phyloP scores from a whole-genome alignment of 1,140 invertebrate species.

The Chironomus tepperi region DNA sequence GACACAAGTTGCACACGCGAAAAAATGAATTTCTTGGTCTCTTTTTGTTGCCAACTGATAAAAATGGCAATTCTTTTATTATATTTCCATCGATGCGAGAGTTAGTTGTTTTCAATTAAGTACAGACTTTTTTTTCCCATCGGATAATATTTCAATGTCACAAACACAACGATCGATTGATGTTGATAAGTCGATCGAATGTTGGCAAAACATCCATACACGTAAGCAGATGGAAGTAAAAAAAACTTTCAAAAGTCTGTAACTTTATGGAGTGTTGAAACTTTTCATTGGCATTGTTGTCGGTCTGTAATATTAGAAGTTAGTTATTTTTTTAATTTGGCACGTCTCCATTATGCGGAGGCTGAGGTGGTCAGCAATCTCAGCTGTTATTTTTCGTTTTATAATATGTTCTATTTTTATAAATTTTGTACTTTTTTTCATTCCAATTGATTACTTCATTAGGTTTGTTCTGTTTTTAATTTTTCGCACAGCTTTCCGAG shows the following conservation, averaged over 20 bases:
- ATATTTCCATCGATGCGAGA: background rate
- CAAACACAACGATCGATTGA: background rate
- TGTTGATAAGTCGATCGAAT: background rate
- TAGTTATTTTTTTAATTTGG: background rate
- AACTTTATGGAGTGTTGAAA: background rate
- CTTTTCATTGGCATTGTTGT: background rate
- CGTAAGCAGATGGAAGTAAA: background rate
- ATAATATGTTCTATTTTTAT: slow-evolving; percentile 19
- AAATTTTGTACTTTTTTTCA: background rate
- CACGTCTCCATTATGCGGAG: background rate
- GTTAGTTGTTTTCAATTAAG: background rate
- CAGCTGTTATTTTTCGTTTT: slow-evolving; percentile 17
- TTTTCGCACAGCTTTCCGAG: slow-evolving; percentile 24
- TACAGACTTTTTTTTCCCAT: no score
- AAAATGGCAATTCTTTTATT: background rate
- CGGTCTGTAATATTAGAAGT: background rate
- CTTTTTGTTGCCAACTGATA: slow-evolving; percentile 17
- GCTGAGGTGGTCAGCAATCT: background rate
- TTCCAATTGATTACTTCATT: slow-evolving; percentile 18
- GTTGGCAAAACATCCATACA: no score
- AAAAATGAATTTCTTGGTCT: background rate
- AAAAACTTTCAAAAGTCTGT: background rate
- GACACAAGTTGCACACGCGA: slow-evolving; percentile 19
- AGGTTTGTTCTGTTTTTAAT: slow-evolving; percentile 17
- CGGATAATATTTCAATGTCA: background rate